Conservation (phyloP, 2,888 invertebrate genomes). For the Platycheirus albimanus region DNA sequence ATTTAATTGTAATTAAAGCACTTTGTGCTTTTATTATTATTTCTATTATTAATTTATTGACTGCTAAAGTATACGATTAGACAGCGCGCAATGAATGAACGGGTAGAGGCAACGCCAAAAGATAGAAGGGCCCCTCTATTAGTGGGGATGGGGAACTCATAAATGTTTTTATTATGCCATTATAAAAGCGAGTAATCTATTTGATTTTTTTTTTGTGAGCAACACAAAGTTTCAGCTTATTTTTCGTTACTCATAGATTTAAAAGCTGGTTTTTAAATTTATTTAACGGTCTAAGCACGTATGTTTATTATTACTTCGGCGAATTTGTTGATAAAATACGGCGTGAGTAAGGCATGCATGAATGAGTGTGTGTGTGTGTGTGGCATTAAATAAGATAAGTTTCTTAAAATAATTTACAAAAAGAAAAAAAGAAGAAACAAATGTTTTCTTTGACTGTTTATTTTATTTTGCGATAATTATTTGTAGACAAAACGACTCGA, state of each 20-base stretch:
- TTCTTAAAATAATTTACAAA: constrained; percentile 44
- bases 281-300: constrained; percentile 61
- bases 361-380: constrained; percentile 14
- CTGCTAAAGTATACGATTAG: constrained; percentile 59
- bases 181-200: constrained; percentile 61
- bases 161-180: constrained; percentile 55
- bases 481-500: constrained; percentile 4
- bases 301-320: constrained; percentile 60
- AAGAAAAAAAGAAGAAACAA: too few species aligned
- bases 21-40: constrained; percentile 65
- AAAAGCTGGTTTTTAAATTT: constrained; percentile 26
- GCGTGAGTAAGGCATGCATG: constrained; percentile 25
- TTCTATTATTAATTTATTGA: constrained; percentile 71
- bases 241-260: constrained; percentile 37
- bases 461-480: constrained; percentile 19
- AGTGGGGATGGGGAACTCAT: constrained; percentile 40
- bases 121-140: constrained; percentile 43
- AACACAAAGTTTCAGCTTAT: constrained; percentile 25
- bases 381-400: constrained; percentile 55
- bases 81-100: background rate
- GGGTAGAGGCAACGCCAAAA: constrained; percentile 16
- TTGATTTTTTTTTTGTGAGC: constrained; percentile 36
- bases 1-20: constrained; percentile 71
- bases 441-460: constrained; percentile 2
- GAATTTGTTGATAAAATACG: constrained; percentile 63